Conservation (phyloP, 2,888 invertebrate genomes). For the Rhaphigaster nebulosa region DNA sequence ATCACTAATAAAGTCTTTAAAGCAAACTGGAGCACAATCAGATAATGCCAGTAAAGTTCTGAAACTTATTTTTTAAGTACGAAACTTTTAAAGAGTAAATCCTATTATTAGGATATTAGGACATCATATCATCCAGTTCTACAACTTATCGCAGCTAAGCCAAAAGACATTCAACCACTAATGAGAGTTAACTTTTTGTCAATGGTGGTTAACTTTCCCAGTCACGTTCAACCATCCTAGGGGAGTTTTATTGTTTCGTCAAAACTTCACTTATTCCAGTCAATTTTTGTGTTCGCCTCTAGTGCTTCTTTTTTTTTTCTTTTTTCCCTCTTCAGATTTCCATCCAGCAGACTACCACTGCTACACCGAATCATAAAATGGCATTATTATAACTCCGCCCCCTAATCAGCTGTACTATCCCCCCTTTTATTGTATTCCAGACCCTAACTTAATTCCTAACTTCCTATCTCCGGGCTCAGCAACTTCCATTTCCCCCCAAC, state of each 20-base stretch:
- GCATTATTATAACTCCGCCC: not conserved
- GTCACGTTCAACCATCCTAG: too few relatives aligned
- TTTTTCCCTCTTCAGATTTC: not conserved
- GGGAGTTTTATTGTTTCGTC: not conserved
- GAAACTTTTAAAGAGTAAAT: too few relatives aligned
- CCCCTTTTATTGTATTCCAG: slow-evolving; percentile 37
- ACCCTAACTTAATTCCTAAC: slow-evolving; percentile 18
- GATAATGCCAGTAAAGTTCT: too few relatives aligned
- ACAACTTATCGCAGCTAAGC: too few relatives aligned
- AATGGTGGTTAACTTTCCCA: too few relatives aligned
- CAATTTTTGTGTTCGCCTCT: not conserved
- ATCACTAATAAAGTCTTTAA: too few relatives aligned
- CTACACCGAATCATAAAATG: not conserved
- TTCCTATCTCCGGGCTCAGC: slow-evolving; percentile 28
- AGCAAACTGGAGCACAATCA: too few relatives aligned
- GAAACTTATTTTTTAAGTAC: too few relatives aligned
- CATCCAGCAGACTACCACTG: not conserved
- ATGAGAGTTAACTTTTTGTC: too few relatives aligned
- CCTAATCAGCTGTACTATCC: slow-evolving; percentile 17
- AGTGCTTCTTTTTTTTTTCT: not conserved
- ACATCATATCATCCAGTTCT: too few relatives aligned
- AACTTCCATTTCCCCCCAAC: slow-evolving; percentile 29
- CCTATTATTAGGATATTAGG: too few relatives aligned
- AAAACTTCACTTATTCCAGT: not conserved
- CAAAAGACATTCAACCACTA: too few relatives aligned